Conservation (phyloP, 2,888 invertebrate genomes). For the Crioceris asparagi region DNA sequence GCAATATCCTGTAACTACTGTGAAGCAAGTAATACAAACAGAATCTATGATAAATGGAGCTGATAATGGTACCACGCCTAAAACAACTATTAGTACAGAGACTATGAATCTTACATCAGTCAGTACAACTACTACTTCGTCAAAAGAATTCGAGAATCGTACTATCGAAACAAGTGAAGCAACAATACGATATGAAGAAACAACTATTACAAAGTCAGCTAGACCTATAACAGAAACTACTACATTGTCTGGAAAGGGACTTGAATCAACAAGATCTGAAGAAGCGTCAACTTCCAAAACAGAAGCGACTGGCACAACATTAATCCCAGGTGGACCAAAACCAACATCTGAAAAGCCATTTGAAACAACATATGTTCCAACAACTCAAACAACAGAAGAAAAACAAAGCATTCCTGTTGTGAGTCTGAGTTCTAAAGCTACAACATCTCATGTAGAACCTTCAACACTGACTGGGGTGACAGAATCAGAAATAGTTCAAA, state of each 20-base stretch:
- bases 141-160: background rate
- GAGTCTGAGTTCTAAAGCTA: too few species aligned
- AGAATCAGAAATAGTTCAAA: background rate
- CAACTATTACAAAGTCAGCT: background rate
- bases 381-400: too few species aligned
- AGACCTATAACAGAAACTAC: background rate
- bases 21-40: background rate
- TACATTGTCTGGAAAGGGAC: background rate
- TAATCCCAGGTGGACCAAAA: too few species aligned
- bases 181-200: background rate
- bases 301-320: too few species aligned
- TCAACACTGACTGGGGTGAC: too few species aligned
- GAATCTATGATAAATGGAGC: too few species aligned
- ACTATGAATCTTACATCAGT: background rate
- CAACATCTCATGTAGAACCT: too few species aligned
- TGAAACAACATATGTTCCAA: too few species aligned
- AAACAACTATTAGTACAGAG: constrained; percentile 1
- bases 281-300: too few species aligned
- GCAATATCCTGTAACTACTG: constrained; percentile 8
- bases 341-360: too few species aligned
- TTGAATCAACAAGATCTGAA: too few species aligned
- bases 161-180: background rate
- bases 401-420: too few species aligned
- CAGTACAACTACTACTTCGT: background rate
- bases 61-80: constrained; percentile 6